These are phyloP conservation scores for Anneissia japonica DNA, from an alignment of 35 echinoderm and acorn worm genomes.

Conservation along the genomic window DNA sequence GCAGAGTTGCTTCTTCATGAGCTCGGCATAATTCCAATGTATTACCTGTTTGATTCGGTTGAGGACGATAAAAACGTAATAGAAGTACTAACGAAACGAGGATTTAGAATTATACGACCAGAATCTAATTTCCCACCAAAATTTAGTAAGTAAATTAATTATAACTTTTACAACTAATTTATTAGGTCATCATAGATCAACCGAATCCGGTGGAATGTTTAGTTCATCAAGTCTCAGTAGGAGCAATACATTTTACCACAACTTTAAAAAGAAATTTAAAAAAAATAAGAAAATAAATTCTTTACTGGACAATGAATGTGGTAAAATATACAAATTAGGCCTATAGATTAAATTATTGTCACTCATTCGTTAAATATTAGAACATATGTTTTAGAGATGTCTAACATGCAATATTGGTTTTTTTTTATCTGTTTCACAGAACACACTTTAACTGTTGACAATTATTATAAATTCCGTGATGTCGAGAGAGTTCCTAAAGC, in stretches of 20 bases:
- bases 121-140: constrained; percentile 1
- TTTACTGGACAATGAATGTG: too few species aligned
- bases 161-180: too few species aligned
- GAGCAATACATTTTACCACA: too few species aligned
- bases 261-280: too few species aligned
- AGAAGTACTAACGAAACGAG: background rate
- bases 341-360: too few species aligned
- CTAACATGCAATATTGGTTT: background rate
- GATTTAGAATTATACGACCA: constrained; percentile 8
- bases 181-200: too few species aligned
- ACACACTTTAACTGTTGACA: background rate
- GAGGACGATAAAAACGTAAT: background rate
- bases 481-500: constrained; percentile 46
- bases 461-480: constrained; percentile 43
- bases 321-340: too few species aligned
- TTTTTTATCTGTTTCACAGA: constrained; percentile 6
- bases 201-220: too few species aligned
- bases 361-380: too few species aligned
- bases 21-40: background rate
- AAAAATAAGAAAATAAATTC: too few species aligned
- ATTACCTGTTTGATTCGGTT: background rate
- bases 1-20: background rate
- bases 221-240: too few species aligned
- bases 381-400: too few species aligned
- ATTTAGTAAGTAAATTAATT: constrained; percentile 19